Conservation (phyloP, 2,888 invertebrate species). For the Teinopalpus imperialis region DNA sequence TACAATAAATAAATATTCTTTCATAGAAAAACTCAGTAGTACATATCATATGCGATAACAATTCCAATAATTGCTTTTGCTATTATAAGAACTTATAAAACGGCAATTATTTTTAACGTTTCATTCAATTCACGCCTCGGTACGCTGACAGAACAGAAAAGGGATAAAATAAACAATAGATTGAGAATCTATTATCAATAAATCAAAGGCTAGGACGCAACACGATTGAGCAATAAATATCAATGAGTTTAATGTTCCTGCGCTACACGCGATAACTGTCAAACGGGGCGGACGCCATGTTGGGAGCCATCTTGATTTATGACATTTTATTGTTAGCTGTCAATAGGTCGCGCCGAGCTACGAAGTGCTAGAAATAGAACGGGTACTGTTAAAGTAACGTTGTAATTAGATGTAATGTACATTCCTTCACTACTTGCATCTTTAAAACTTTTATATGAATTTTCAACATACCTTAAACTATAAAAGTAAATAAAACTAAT, state of each 20-base stretch:
- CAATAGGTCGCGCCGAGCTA: constrained; percentile 54
- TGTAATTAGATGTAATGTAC: constrained; percentile 7
- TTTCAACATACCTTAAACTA: no score
- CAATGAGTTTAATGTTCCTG: constrained; percentile 79
- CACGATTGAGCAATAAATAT: constrained; percentile 80
- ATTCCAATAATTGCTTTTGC: background rate
- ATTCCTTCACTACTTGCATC: background rate
- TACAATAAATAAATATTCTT: constrained; percentile 1
- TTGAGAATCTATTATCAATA: constrained; percentile 70
- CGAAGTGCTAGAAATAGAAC: constrained; percentile 35
- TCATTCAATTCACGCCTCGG: constrained; percentile 30
- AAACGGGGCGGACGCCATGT: constrained; percentile 66
- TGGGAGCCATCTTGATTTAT: constrained; percentile 77
- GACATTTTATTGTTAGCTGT: constrained; percentile 63
- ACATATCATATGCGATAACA: no score
- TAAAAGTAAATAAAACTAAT: no score
- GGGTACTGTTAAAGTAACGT: constrained; percentile 21
- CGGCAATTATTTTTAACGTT: constrained; percentile 7
- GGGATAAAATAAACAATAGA: constrained; percentile 66
- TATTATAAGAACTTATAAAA: constrained; percentile 8
- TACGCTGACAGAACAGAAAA: constrained; percentile 36
- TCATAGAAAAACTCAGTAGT: background rate
- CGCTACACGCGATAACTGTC: constrained; percentile 78
- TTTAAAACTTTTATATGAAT: no score
- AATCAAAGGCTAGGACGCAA: constrained; percentile 61